Conservation (phyloP, 37 sponge, comb jelly and placozoan genomes). For the Ianthella basta region DNA sequence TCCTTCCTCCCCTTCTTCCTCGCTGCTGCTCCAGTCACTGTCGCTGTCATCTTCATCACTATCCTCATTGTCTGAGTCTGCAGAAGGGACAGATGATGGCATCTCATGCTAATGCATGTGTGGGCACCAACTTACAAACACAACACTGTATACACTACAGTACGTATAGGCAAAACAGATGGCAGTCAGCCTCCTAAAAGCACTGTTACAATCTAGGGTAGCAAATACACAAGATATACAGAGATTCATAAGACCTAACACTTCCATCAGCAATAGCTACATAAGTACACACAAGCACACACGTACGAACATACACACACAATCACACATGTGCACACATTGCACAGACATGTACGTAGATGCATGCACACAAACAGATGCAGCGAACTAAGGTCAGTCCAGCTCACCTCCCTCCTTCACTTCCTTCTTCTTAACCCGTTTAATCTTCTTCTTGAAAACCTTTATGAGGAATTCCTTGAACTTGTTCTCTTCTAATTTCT, state of each 20-base stretch:
- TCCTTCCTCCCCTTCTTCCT: conserved; percentile 58
- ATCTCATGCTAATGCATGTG: too few relatives aligned
- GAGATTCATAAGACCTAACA: too few relatives aligned
- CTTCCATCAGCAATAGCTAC: too few relatives aligned
- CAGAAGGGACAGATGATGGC: neutral
- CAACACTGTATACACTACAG: too few relatives aligned
- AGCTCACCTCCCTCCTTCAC: conserved; percentile 33
- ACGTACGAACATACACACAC: neutral
- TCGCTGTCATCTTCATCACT: conserved; percentile 74
- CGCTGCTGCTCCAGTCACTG: conserved; percentile 57
- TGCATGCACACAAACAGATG: neutral
- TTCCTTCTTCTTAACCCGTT: conserved; percentile 77
- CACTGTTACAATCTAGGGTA: too few relatives aligned
- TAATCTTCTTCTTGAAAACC: conserved; percentile 97
- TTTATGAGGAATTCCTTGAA: conserved; percentile 92
- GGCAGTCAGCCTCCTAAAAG: too few relatives aligned
- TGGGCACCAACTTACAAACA: too few relatives aligned
- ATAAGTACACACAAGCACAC: neutral
- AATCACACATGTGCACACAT: neutral
- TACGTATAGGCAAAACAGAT: neutral
- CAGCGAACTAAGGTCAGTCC: neutral
- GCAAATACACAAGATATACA: too few relatives aligned
- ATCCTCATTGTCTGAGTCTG: conserved; percentile 39
- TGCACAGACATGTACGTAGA: neutral
- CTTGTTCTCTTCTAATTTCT: conserved; percentile 87